These are phyloP conservation scores for Amphipyra tragopoginis DNA, from an alignment of 2,888 invertebrate genomes.

Conservation along the genomic window DNA sequence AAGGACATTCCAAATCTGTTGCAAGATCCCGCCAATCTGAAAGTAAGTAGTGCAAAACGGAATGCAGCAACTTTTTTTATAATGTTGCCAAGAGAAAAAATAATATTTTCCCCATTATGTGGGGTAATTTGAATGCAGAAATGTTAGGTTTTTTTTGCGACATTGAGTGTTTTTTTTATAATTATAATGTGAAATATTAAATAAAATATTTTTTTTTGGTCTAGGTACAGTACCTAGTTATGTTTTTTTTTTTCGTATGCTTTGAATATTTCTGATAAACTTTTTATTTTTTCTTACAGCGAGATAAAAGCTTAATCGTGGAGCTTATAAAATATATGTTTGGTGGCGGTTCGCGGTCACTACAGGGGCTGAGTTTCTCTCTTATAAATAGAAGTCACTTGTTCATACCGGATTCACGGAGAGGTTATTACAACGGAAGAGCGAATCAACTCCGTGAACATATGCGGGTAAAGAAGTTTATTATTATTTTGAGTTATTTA, in stretches of 20 bases:
- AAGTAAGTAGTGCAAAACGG: constrained; percentile 72
- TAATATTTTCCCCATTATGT: constrained; percentile 13
- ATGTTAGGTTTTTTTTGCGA: neutral
- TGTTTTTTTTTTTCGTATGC: neutral
- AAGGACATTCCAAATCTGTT: constrained; percentile 89
- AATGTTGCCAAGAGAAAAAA: constrained; percentile 22
- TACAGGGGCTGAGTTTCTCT: constrained; percentile 85
- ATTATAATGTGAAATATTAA: no score
- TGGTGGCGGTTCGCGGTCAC: constrained; percentile 80
- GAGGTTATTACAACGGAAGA: constrained; percentile 66
- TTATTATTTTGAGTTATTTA: neutral
- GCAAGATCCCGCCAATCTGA: constrained; percentile 84
- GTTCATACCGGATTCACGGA: constrained; percentile 75
- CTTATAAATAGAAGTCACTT: constrained; percentile 77
- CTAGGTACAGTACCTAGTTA: no score
- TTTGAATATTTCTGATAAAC: neutral
- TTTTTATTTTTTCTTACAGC: constrained; percentile 63
- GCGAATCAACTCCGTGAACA: constrained; percentile 74
- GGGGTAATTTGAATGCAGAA: constrained; percentile 7
- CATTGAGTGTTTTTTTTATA: no score
- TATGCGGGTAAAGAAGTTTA: constrained; percentile 71
- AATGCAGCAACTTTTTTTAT: constrained; percentile 28
- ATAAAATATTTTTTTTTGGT: no score
- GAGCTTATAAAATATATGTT: constrained; percentile 72
- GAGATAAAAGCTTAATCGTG: constrained; percentile 73